phyloP scores from a whole-genome alignment of 1,140 invertebrate genomes.

The fruit fly (Drosophila melanogaster) region DNA sequence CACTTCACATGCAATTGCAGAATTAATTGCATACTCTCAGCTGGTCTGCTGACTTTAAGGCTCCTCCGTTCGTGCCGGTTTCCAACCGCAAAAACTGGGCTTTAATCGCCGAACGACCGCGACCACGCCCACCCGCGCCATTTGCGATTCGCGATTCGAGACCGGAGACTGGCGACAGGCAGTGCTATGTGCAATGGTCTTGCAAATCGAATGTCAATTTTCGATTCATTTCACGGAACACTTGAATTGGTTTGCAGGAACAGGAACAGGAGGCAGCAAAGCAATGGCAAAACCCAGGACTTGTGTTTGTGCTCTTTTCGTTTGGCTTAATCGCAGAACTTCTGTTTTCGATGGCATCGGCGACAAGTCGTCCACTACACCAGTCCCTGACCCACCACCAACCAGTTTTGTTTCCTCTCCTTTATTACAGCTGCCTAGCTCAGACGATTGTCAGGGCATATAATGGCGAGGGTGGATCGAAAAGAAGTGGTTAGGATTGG shows the following conservation, averaged over 20 bases:
- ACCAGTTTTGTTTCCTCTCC: slow-evolving; percentile 13
- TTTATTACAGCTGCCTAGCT: slow-evolving; percentile 33
- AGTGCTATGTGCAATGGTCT: slow-evolving; percentile 75
- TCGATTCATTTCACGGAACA: slow-evolving; percentile 84
- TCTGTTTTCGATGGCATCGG: slow-evolving; percentile 56
- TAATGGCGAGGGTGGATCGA: slow-evolving; percentile 20
- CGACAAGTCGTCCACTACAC: slow-evolving; percentile 38
- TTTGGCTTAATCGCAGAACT: slow-evolving; percentile 59
- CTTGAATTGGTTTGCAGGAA: slow-evolving; percentile 73
- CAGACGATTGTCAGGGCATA: background rate
- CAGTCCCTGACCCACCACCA: background rate
- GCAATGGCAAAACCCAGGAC: slow-evolving; percentile 6
- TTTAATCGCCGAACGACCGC: slow-evolving; percentile 15
- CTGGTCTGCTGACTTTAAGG: slow-evolving; percentile 22
- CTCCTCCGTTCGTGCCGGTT: slow-evolving; percentile 27
- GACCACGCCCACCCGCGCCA: slow-evolving; percentile 2
- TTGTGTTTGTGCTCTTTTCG: slow-evolving; percentile 48
- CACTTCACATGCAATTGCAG: slow-evolving; percentile 57
- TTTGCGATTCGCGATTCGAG: slow-evolving; percentile 2
- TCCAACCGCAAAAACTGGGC: slow-evolving; percentile 13
- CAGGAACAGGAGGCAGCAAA: slow-evolving; percentile 17
- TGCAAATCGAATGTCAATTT: slow-evolving; percentile 84
- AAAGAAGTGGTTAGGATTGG: background rate
- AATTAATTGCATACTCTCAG: slow-evolving; percentile 49
- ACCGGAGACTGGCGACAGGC: slow-evolving; percentile 12